Evolutionary conservation across 2,888 invertebrate genomes (phyloP), one percentile per base, ranked within the genome.

Genomic region (Stenurella melanura): DNA sequence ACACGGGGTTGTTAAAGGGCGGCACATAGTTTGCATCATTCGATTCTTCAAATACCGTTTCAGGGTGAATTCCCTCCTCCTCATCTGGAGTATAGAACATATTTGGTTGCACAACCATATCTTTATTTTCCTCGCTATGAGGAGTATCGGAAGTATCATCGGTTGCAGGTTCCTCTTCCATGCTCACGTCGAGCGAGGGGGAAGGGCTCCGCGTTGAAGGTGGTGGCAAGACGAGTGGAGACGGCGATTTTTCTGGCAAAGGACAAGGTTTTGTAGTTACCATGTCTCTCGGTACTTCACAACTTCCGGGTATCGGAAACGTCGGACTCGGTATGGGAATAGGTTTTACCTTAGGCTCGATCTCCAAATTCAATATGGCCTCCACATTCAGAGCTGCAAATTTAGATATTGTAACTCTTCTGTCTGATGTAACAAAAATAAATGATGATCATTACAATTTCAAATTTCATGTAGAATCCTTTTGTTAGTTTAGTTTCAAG

Each of bases 1-100:
- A 90, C 19, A 90, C 85, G 11, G 90, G 90, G 83, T 90, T 90
- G 80, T 90, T 90, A 81, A 90, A 90, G 11, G 90, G 89, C 21
- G 90, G 90, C 75, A 90, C 89, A 76, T 89, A 90, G 79, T 85
- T 89, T 11, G 87, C 83, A 64, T 80, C 83, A 70, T 83, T 85
- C 6, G 84, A 79, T 67, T 85, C 86, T 69, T 85, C 86, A 70
- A 82, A 83, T 17, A 73, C 77, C 10, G 75, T 78, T 17, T 77
- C 74, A 18, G 70, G 63, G 57, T 77, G 73, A 21, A 63, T 76
- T 10, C 75, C 71, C 64, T 88, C 88, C 50, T 89, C 88, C 73
- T 89, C 89, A 73, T 89, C 89, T 0, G 89, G 89, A 12, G 87
- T 88, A 80, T 89, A 89, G 83, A 88, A 89, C 82, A 89, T 74